These are phyloP conservation scores for Synergus umbraculus DNA, from an alignment of 2,888 invertebrate genomes.

Conservation along the genomic window DNA sequence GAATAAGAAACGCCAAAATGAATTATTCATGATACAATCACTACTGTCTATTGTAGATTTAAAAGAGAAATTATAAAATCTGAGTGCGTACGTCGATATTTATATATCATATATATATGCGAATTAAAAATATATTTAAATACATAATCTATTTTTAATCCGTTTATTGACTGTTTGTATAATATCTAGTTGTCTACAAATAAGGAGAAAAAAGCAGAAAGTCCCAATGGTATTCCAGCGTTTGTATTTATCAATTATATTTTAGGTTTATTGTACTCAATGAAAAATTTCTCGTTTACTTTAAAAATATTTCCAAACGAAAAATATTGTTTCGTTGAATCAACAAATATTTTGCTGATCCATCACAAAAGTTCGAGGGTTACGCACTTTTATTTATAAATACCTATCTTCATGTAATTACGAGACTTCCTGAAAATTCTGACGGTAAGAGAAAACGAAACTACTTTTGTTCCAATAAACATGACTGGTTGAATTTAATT, in stretches of 20 bases:
- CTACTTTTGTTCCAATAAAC: background rate
- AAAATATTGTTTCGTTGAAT: constrained; percentile 10
- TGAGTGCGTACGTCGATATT: background rate
- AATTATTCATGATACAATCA: constrained; percentile 27
- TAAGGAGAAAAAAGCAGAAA: constrained; percentile 8
- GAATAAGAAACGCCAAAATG: constrained; percentile 35
- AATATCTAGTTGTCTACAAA: background rate
- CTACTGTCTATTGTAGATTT: constrained; percentile 25
- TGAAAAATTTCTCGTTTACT: constrained; percentile 14
- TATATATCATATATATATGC: background rate
- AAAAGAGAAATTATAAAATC: constrained; percentile 15
- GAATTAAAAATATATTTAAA: background rate
- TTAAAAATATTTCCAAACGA: constrained; percentile 8
- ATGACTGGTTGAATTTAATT: background rate
- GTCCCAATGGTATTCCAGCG: background rate
- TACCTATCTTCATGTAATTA: constrained; percentile 16
- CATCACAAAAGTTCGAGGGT: constrained; percentile 28
- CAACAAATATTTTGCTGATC: constrained; percentile 30
- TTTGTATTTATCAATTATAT: background rate
- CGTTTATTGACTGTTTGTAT: background rate
- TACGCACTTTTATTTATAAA: constrained; percentile 36
- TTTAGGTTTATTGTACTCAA: background rate
- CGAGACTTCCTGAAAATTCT: constrained; percentile 11
- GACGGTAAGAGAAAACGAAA: background rate
- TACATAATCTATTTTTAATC: constrained; percentile 1